Percentiles rank a stretch among this genome's conserved stretches.
Evolutionary conservation across 2,797 vertebrate species (phyloP).

Genomic region (Microctenopoma steveboyesi): DNA sequence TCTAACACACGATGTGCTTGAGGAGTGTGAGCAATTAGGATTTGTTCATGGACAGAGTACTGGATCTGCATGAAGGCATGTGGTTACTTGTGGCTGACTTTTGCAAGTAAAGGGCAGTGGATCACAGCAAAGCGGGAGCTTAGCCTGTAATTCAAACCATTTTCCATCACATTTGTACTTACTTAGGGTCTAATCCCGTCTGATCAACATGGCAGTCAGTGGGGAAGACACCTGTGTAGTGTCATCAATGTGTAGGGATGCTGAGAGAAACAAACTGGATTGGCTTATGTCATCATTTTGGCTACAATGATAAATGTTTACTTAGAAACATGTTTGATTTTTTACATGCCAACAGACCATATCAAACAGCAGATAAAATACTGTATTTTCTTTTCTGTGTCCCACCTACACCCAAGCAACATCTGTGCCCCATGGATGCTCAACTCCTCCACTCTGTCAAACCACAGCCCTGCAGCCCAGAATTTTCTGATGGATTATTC

Average conservation of each 20-base stretch:
- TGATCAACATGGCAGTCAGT: conserved; percentile 80
- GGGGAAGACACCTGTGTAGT: conserved; percentile 65
- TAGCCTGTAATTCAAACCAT: conserved; percentile 82
- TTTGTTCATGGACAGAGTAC: conserved; percentile 19
- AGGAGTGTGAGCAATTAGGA: conserved; percentile 30
- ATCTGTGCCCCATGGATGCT: conserved; percentile 35
- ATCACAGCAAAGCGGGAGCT: conserved; percentile 71
- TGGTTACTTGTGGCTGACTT: conserved; percentile 51
- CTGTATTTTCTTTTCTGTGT: conserved; percentile 10
- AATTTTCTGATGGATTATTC: conserved; percentile 50
- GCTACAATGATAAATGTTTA: not conserved
- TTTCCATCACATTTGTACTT: conserved; percentile 83
- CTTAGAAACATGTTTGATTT: not conserved
- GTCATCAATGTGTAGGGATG: conserved; percentile 21
- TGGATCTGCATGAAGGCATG: not conserved
- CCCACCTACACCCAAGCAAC: conserved; percentile 23
- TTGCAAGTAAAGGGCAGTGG: conserved; percentile 63
- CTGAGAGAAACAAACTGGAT: conserved; percentile 10
- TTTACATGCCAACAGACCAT: not conserved
- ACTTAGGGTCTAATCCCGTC: conserved; percentile 74
- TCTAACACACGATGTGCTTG: conserved; percentile 6
- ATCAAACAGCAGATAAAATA: conserved; percentile 12
- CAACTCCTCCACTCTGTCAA: conserved; percentile 47
- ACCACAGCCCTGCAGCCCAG: conserved; percentile 36
- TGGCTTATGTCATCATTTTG: conserved; percentile 14